phyloP scores from a whole-genome alignment of 2,888 invertebrate species.

The Rhagium mordax region DNA sequence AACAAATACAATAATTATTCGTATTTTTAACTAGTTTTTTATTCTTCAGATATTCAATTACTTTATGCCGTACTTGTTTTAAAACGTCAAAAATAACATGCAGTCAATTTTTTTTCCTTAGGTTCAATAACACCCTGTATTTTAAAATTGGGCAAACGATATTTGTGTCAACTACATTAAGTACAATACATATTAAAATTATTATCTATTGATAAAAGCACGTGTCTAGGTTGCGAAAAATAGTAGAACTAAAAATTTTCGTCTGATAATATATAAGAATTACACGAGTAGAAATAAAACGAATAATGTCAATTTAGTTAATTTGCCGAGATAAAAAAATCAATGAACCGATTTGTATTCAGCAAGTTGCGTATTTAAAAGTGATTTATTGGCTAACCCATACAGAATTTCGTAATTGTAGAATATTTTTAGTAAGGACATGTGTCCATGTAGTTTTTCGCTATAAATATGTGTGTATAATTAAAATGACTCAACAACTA shows the following conservation, averaged over 20 bases:
- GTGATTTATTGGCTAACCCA: conserved; percentile 13
- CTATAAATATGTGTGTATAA: conserved; percentile 41
- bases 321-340: not conserved
- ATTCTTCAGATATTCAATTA: no score
- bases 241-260: not conserved
- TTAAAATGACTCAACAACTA: conserved; percentile 52
- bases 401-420: conserved; percentile 7
- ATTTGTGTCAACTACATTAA: no score
- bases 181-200: not conserved
- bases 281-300: not conserved
- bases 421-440: conserved; percentile 4
- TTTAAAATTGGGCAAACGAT: no score
- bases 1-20: no score
- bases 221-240: no score
- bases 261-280: not conserved
- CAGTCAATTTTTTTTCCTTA: no score
- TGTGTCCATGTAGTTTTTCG: conserved; percentile 8
- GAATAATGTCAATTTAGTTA: not conserved
- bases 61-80: no score
- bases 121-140: no score
- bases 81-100: no score
- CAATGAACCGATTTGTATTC: not conserved
- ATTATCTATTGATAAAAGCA: no score
- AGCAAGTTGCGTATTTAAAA: not conserved
- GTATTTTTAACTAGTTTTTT: no score